Conservation (phyloP, 2,888 invertebrate genomes). For the Hartigia nigra region DNA sequence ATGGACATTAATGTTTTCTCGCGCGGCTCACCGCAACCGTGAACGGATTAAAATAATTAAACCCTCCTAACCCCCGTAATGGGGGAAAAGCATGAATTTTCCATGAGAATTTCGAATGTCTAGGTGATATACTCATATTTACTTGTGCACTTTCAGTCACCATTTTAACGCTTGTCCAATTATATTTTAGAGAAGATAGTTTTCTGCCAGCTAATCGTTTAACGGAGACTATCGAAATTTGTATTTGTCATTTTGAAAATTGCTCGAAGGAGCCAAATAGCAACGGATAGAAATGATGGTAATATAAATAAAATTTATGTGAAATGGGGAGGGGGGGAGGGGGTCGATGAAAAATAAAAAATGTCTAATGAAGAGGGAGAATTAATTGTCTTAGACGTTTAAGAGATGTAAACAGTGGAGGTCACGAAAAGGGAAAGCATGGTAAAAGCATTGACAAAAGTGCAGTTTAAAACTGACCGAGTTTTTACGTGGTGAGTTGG, state of each 20-base stretch:
- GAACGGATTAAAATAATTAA: conserved; percentile 32
- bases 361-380: conserved; percentile 15
- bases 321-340: neutral
- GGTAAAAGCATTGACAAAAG: conserved; percentile 55
- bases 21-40: neutral
- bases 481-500: conserved; percentile 36
- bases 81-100: conserved; percentile 32
- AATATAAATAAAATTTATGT: conserved; percentile 16
- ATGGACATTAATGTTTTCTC: neutral
- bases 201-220: neutral
- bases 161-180: neutral
- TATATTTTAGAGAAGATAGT: neutral
- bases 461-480: conserved; percentile 31
- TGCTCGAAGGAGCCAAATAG: neutral
- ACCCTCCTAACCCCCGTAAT: conserved; percentile 22
- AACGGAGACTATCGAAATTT: neutral
- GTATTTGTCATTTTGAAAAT: neutral
- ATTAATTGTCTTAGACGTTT: conserved; percentile 60
- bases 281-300: conserved; percentile 7
- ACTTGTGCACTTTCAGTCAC: neutral
- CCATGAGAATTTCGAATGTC: conserved; percentile 24
- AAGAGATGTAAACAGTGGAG: conserved; percentile 56
- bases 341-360: conserved; percentile 3
- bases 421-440: conserved; percentile 59
- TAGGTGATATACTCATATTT: neutral